Conservation (phyloP, 2,888 invertebrate species). For the Scaeva pyrastri region DNA sequence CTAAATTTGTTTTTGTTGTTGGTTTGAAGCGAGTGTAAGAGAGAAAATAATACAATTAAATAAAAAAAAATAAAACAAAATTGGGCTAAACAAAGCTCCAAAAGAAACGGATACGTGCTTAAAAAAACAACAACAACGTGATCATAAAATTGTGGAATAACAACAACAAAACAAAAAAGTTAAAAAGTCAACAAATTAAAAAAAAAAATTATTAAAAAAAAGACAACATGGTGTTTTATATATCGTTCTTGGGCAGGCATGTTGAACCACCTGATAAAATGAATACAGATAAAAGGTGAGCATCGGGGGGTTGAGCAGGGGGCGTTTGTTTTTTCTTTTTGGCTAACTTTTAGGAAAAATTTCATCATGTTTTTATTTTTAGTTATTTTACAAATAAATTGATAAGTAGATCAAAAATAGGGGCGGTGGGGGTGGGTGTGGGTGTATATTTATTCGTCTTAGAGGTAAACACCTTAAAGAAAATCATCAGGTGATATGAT, state of each 20-base stretch:
- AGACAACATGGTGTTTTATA: slow-evolving; percentile 82
- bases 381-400: background rate
- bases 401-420: too few relatives aligned
- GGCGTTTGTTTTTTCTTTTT: background rate
- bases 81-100: slow-evolving; percentile 24
- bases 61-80: slow-evolving; percentile 49
- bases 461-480: too few relatives aligned
- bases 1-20: slow-evolving; percentile 36
- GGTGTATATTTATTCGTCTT: background rate
- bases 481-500: too few relatives aligned
- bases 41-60: slow-evolving; percentile 76
- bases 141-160: slow-evolving; percentile 26
- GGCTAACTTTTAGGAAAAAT: background rate
- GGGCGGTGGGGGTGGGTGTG: background rate
- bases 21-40: slow-evolving; percentile 8
- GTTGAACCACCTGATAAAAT: slow-evolving; percentile 82
- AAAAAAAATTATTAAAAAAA: slow-evolving; percentile 16
- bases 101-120: slow-evolving; percentile 52
- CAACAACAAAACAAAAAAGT: slow-evolving; percentile 28
- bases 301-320: background rate
- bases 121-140: slow-evolving; percentile 50
- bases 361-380: slow-evolving; percentile 16
- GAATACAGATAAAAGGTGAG: slow-evolving; percentile 72
- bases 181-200: slow-evolving; percentile 40
- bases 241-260: slow-evolving; percentile 81